Conservation (phyloP, 2,113 vertebrate genomes). For the Zapus hudsonius region DNA sequence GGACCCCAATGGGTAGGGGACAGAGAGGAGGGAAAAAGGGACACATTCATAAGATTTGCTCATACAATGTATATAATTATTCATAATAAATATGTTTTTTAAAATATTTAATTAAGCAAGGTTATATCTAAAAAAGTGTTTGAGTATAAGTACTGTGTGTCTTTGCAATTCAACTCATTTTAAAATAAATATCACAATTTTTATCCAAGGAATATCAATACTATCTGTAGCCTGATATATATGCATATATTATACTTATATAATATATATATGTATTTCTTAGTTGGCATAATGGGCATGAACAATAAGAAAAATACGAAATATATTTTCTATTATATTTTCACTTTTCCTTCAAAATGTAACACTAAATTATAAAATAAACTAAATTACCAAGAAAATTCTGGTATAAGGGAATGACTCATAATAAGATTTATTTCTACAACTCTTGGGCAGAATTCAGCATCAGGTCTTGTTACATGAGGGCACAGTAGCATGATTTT, state of each 20-base stretch:
- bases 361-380: not conserved
- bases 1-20: too few relatives aligned
- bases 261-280: not conserved
- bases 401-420: not conserved
- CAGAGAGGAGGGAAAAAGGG: too few relatives aligned
- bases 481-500: not conserved
- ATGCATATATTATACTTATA: not conserved
- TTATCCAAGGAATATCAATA: not conserved
- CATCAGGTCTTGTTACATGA: slow-evolving; percentile 1
- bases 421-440: not conserved
- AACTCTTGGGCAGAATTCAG: too few relatives aligned
- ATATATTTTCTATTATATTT: not conserved
- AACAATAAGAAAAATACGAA: not conserved
- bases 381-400: slow-evolving; percentile 19
- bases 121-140: too few relatives aligned
- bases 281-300: not conserved
- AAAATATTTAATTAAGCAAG: too few relatives aligned
- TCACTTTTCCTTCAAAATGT: not conserved
- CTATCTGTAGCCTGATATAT: not conserved
- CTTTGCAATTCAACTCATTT: not conserved
- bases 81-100: too few relatives aligned
- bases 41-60: too few relatives aligned
- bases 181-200: not conserved
- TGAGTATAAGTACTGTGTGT: not conserved
- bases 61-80: too few relatives aligned